phyloP scores from a whole-genome alignment of 2,797 vertebrate species.

The Hippoglossus hippoglossus region DNA sequence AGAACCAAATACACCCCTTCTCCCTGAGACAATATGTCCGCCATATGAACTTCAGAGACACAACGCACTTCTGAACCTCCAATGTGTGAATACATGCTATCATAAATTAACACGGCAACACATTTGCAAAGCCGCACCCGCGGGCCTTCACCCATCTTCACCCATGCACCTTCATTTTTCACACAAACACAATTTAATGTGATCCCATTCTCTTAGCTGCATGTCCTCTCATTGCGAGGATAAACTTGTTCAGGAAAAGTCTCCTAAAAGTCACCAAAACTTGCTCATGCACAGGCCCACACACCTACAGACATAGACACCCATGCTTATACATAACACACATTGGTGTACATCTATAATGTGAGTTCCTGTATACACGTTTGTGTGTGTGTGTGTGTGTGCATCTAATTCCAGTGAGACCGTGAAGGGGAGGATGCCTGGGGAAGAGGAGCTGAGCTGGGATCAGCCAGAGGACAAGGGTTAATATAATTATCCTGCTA shows the following conservation, averaged over 20 bases:
- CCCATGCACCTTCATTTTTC: slow-evolving; percentile 13
- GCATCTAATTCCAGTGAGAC: slow-evolving; percentile 59
- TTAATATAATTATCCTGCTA: slow-evolving; percentile 85
- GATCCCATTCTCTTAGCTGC: not conserved
- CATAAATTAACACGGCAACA: slow-evolving; percentile 35
- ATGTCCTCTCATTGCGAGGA: slow-evolving; percentile 24
- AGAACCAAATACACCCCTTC: slow-evolving; percentile 16
- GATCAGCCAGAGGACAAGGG: slow-evolving; percentile 81
- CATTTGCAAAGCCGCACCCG: slow-evolving; percentile 14
- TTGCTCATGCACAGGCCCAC: not conserved
- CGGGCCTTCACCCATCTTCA: slow-evolving; percentile 24
- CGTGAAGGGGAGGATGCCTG: slow-evolving; percentile 56
- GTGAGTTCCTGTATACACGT: slow-evolving; percentile 1
- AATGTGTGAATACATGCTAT: slow-evolving; percentile 32
- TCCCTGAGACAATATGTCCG: slow-evolving; percentile 46
- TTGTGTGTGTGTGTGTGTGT: slow-evolving; percentile 49
- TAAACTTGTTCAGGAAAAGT: slow-evolving; percentile 22
- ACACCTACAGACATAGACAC: not conserved
- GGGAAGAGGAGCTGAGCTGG: slow-evolving; percentile 70
- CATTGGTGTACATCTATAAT: not conserved
- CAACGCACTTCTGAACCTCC: slow-evolving; percentile 42
- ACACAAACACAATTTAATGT: slow-evolving; percentile 13
- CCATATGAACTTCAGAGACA: slow-evolving; percentile 51
- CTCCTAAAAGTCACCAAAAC: slow-evolving; percentile 41
- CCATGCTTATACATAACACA: slow-evolving; percentile 25